A percentile compares a stretch with the other conserved stretches of the same genome.
phyloP scores from a whole-genome alignment of 2,888 invertebrate genomes.

The Agelastica alni region DNA sequence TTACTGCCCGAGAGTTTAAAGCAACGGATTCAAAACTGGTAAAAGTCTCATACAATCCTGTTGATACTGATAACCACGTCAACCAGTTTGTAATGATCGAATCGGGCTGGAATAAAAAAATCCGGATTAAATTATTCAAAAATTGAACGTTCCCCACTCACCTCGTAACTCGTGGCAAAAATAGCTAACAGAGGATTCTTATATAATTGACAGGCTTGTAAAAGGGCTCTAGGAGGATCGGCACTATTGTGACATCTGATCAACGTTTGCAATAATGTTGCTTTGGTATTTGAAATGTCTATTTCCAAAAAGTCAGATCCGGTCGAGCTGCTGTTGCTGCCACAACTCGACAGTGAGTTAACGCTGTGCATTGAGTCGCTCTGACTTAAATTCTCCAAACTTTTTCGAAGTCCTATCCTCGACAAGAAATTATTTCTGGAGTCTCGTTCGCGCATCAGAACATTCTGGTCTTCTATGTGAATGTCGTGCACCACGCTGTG shows the following conservation, averaged over 20 bases:
- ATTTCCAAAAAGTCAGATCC: conserved; percentile 58
- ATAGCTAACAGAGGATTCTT: conserved; percentile 67
- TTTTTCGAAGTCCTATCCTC: conserved; percentile 49
- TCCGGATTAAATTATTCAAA: conserved; percentile 13
- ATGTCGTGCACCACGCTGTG: conserved; percentile 55
- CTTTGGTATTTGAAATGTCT: conserved; percentile 52
- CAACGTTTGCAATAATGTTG: conserved; percentile 63
- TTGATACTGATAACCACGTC: conserved; percentile 60
- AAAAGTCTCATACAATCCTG: conserved; percentile 22
- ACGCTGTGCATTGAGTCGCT: conserved; percentile 33
- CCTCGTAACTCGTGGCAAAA: conserved; percentile 73
- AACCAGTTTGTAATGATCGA: conserved; percentile 66
- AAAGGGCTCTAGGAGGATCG: conserved; percentile 69
- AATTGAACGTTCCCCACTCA: too few species aligned
- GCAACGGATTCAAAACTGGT: conserved; percentile 41
- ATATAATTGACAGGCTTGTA: conserved; percentile 63
- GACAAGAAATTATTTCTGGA: conserved; percentile 52
- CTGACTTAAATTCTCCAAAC: conserved; percentile 32
- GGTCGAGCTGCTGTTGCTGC: conserved; percentile 52
- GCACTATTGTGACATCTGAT: conserved; percentile 70
- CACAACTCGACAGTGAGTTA: conserved; percentile 40
- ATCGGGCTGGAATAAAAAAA: conserved; percentile 59
- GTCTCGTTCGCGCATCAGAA: conserved; percentile 51
- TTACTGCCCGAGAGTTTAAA: conserved; percentile 45
- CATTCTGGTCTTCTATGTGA: conserved; percentile 44